Base-by-base conservation (phyloP, 2,797 vertebrate species). In the Chelmon rostratus region DNA sequence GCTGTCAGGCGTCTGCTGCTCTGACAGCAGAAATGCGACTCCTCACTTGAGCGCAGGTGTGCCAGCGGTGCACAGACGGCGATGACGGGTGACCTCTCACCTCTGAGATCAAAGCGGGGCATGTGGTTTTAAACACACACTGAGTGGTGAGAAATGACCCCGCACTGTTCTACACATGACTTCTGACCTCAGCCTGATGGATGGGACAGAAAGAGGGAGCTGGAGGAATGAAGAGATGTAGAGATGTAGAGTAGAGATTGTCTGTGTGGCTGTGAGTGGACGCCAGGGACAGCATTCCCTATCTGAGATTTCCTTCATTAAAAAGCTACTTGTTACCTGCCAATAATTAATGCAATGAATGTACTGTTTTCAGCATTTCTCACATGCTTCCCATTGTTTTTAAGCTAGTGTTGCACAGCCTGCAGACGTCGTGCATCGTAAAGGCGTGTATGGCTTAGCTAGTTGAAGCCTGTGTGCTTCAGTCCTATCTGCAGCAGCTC, bases 31-130 rank as follows among this genome's bases (percentile, higher is more conserved):
- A 76, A 81, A 87, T 50, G 18, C 23, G 78, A 77, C 54, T 76
- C 73, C 56, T 54, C 49, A 3, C 68, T 64, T n/a, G 33, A 64
- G 63, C 63, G 12, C 86, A 89, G 90, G 86, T 90, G 86, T 87
- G 83, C 16, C 46, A 19, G 76, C 1, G 70, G 61, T 82, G 66
- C 73, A 50, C 56, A 81, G 66, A 79, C 68, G 21, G 42, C 23
- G 58, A 81, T 52, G 64, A 85, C 82, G 25, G 16, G 18, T 50
- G 85, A 89, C 87, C 86, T 77, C 76, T 89, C 64, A 91, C 81
- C 85, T 70, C 44, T 47, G 46, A 86, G 75, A 91, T 92, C 88
- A 91, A 84, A 86, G 89, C 64, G 11, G 35, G 53, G 81, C 78
- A 79, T 50, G 61, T 56, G 52, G 46, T 68, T 68, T 80, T 40